These are phyloP conservation scores for Ptilorrhoa leucosticta DNA, from an alignment of 2,113 vertebrate species.

Conservation along the genomic window DNA sequence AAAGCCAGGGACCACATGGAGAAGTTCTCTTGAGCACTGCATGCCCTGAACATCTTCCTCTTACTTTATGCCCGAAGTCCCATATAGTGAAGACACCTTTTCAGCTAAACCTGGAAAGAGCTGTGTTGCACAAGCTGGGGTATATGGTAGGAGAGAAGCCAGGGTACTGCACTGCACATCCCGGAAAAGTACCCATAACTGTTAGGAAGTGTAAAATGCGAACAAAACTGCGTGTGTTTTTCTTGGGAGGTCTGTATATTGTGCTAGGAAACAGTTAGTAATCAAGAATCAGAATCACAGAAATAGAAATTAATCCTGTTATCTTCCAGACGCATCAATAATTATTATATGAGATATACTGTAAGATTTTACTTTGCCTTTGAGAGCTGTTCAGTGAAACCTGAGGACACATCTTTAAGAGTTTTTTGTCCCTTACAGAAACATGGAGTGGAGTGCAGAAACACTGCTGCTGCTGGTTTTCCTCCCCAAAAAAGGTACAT, in stretches of 20 bases:
- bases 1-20: neutral
- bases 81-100: neutral
- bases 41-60: neutral
- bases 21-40: too few relatives aligned
- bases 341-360: neutral
- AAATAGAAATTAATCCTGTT: neutral
- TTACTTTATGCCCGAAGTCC: neutral
- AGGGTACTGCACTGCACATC: neutral
- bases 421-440: neutral
- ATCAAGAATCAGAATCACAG: neutral
- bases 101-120: neutral
- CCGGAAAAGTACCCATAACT: too few relatives aligned
- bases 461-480: neutral
- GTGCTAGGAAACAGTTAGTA: neutral
- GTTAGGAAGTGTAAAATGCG: neutral
- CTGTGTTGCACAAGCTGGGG: neutral
- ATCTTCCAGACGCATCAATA: neutral
- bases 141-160: neutral
- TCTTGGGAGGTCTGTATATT: neutral
- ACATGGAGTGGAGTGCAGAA: neutral
- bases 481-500: neutral
- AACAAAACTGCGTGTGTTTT: rapidly evolving
- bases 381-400: neutral
- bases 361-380: neutral
- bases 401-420: neutral